phyloP scores from a whole-genome alignment of 2,888 invertebrate species.

The Meta bourneti region DNA sequence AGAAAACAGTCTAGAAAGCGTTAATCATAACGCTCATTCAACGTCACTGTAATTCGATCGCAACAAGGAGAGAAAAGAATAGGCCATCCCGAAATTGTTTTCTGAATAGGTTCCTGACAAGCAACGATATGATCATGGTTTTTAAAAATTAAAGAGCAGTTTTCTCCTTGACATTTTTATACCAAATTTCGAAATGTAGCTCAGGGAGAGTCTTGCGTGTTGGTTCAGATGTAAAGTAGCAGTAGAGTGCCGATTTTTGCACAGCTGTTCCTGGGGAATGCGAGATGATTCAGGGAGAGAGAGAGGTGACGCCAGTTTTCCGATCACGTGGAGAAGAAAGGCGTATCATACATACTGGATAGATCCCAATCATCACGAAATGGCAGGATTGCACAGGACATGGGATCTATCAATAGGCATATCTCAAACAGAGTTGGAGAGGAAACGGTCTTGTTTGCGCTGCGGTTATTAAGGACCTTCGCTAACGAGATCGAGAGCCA shows the following conservation, averaged over 20 bases:
- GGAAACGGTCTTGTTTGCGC: slow-evolving; percentile 42
- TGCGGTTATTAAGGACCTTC: slow-evolving; percentile 40
- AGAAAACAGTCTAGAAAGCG: no score
- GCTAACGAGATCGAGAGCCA: slow-evolving; percentile 23
- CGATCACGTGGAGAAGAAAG: slow-evolving; percentile 1
- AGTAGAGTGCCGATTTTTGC: slow-evolving; percentile 36
- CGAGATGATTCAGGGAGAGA: slow-evolving; percentile 31
- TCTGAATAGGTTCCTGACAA: no score
- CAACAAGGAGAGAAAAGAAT: no score
- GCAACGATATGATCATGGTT: no score
- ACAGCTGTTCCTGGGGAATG: slow-evolving; percentile 61
- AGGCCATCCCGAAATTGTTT: no score
- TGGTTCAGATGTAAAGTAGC: slow-evolving; percentile 64
- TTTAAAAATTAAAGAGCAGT: not conserved
- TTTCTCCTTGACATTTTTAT: not conserved
- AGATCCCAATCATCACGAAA: slow-evolving; percentile 12
- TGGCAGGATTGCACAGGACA: not conserved
- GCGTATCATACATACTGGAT: no score
- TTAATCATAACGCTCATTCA: no score
- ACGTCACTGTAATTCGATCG: no score
- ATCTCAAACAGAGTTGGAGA: slow-evolving; percentile 10
- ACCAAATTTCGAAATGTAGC: not conserved
- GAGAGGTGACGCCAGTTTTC: slow-evolving; percentile 18
- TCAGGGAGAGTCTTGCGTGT: slow-evolving; percentile 16
- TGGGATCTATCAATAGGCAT: slow-evolving; percentile 2